A percentile compares a stretch with the other conserved stretches of the same genome.
Conservation (phyloP, 2,888 invertebrate species). For the Oligia strigilis region DNA sequence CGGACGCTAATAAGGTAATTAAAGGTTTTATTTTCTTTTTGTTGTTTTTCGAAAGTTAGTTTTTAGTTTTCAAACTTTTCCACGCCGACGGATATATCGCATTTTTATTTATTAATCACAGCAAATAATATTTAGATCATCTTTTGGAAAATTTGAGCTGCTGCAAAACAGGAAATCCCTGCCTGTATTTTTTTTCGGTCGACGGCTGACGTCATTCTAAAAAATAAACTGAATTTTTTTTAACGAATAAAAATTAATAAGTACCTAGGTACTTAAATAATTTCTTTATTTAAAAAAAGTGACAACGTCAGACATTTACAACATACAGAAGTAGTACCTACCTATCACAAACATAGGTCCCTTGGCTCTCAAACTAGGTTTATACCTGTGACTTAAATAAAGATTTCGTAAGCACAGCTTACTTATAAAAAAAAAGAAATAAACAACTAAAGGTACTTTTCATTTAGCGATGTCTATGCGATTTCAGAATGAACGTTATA, state of each 20-base stretch:
- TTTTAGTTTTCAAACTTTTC: conserved; percentile 54
- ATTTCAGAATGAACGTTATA: neutral
- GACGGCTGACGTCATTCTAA: neutral
- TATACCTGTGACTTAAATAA: neutral
- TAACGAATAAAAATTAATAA: too few relatives aligned
- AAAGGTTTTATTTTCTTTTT: conserved; percentile 17
- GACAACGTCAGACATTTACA: too few relatives aligned
- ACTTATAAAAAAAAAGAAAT: neutral
- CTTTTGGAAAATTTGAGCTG: neutral
- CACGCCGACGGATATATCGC: neutral
- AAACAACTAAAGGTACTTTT: neutral
- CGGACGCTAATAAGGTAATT: conserved; percentile 90
- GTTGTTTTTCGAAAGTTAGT: conserved; percentile 36
- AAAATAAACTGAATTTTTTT: neutral
- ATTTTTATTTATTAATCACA: neutral
- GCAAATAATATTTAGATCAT: neutral
- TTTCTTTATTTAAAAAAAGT: too few relatives aligned
- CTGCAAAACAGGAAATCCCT: neutral
- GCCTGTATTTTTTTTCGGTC: neutral
- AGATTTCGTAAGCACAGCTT: neutral
- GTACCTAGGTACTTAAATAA: too few relatives aligned
- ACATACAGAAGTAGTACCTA: too few relatives aligned
- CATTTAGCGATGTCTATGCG: neutral
- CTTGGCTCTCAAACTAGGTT: too few relatives aligned
- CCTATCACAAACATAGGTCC: too few relatives aligned